Evolutionary conservation across 2,113 vertebrate genomes (phyloP), one percentile per base, ranked within the genome.

Genomic region (Pimephales promelas): DNA sequence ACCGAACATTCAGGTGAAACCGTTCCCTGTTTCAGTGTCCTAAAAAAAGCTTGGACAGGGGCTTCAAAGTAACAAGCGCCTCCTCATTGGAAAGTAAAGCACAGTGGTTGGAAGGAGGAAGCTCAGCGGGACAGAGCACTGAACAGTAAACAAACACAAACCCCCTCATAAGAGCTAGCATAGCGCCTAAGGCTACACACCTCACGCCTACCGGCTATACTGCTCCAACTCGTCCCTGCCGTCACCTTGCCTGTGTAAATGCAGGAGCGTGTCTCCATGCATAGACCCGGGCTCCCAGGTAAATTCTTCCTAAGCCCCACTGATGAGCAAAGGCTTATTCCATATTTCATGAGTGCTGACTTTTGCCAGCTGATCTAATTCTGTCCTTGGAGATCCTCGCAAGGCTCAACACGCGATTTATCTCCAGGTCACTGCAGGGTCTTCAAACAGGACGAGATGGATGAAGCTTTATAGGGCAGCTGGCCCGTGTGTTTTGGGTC

Each of bases 341-440:
- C 89, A 92, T 92, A 90, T 92, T 91, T 93, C 88, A 91, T 89
- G 84, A 91, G 82, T 26, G 52, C 83, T 92, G 91, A 90, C 92
- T 88, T 88, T 92, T 92, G 91, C 88, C 87, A 85, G 91, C 88
- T 76, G 77, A 91, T 92, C 88, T 90, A 88, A 92, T 93, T 92
- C 91, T 90, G 91, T 90, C 93, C 92, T 92, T 92, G 91, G 90
- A 90, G 90, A 90, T 86, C 88, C 84, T 82, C 22, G 22, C 89
- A 87, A 90, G 84, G 87, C 87, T 86, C 87, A 84, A 83, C 88
- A 82, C 4, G 43, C 79, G 36, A 92, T 93, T 91, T 91, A 92
- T 93, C 91, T 88, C 77, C 84, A 81, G 92, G 91, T 94, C 92
- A 92, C 85, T 86, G 28, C 71, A 82, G 9, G 87, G 87, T 83